Evolutionary conservation across 2,888 invertebrate species (phyloP).

Genomic region (Brachyptera risi): DNA sequence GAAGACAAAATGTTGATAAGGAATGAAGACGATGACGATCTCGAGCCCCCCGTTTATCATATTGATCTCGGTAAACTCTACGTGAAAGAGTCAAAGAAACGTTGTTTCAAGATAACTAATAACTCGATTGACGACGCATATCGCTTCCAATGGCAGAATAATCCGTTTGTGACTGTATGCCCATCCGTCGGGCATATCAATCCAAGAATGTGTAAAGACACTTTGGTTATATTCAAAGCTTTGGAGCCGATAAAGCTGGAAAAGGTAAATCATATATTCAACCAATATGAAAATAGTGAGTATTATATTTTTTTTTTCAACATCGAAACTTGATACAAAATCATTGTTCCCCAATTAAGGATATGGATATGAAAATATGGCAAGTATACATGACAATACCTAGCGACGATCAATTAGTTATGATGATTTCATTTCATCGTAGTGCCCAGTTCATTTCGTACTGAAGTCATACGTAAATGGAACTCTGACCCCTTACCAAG

Average conservation of each 20-base stretch:
- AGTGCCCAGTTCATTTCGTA: too few relatives aligned
- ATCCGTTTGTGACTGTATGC: conserved; percentile 46
- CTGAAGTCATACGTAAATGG: too few relatives aligned
- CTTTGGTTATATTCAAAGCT: conserved; percentile 50
- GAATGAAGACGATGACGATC: not conserved
- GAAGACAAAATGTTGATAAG: not conserved
- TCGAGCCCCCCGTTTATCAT: conserved; percentile 22
- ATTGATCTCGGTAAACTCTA: conserved; percentile 30
- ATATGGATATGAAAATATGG: too few relatives aligned
- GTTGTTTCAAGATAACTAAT: conserved; percentile 46
- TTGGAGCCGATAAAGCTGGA: conserved; percentile 42
- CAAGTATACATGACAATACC: too few relatives aligned
- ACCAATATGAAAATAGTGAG: too few relatives aligned
- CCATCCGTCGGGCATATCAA: conserved; percentile 50
- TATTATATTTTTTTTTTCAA: too few relatives aligned
- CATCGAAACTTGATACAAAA: too few relatives aligned
- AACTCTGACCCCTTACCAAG: too few relatives aligned
- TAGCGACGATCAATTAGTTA: too few relatives aligned
- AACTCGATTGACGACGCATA: conserved; percentile 42
- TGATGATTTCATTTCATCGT: too few relatives aligned
- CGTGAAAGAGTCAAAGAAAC: conserved; percentile 43
- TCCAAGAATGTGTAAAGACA: conserved; percentile 47
- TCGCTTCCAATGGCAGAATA: conserved; percentile 45
- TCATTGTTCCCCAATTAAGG: too few relatives aligned
- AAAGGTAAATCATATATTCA: conserved; percentile 42